Percentiles rank a stretch among this genome's conserved stretches.
phyloP scores from a whole-genome alignment of 2,797 vertebrate species.

The Sebastes steindachneri region DNA sequence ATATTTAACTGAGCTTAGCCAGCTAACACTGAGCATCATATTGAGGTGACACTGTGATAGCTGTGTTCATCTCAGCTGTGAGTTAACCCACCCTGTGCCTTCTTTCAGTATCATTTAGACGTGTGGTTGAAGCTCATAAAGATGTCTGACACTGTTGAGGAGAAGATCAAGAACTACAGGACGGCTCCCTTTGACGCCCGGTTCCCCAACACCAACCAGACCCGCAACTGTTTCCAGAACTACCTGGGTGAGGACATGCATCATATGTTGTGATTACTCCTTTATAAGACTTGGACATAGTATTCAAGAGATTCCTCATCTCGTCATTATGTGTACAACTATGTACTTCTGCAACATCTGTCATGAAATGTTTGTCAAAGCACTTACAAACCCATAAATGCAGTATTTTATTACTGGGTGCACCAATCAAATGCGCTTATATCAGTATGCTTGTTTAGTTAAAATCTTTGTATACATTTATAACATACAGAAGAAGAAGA shows the following conservation, averaged over 20 bases:
- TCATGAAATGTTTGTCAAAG: too few species aligned
- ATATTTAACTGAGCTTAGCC: not conserved
- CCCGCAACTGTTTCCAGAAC: conserved; percentile 87
- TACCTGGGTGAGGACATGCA: conserved; percentile 79
- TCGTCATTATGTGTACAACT: not conserved
- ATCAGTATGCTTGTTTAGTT: not conserved
- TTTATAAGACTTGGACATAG: not conserved
- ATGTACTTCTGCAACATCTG: not conserved
- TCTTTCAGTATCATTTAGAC: not conserved
- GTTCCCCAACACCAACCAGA: conserved; percentile 89
- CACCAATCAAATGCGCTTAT: not conserved
- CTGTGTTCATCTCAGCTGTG: too few species aligned
- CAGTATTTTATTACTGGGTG: not conserved
- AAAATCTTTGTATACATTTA: not conserved
- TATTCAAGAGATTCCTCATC: not conserved
- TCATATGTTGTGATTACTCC: not conserved
- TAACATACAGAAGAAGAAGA: too few species aligned
- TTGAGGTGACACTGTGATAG: not conserved
- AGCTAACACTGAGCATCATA: not conserved
- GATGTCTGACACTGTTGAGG: conserved; percentile 80
- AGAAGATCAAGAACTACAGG: conserved; percentile 84
- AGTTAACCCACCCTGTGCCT: not conserved
- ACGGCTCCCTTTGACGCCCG: conserved; percentile 87
- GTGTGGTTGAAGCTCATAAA: not conserved
- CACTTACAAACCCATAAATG: not conserved